Base-by-base conservation (phyloP, 2,888 invertebrate genomes). In the Spisula subtruncata region DNA sequence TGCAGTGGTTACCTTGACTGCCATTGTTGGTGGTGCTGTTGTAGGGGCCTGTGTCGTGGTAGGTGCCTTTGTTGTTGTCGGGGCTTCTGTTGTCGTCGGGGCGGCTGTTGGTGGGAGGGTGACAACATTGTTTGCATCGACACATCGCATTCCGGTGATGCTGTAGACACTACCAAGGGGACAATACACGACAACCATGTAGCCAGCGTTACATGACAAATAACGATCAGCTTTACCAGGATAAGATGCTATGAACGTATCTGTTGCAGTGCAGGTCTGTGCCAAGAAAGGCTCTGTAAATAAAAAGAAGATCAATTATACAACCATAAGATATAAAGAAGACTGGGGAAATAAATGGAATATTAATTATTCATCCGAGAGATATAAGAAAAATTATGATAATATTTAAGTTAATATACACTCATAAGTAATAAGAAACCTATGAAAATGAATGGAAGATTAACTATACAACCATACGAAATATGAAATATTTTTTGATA, bases 171-270 rank as follows among this genome's bases (percentile, higher is more conserved):
- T 32, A 5, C 75, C 75, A 1, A 75, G 25, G 1, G 86, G 86
- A 85, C 94, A 94, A 29, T 84, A 89, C 4, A 94, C 89, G 48
- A 91, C 90, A 71, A 92, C 85, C 25, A 90, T 66, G n/a, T 83
- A 81, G 0, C 93, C 93, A n/a, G 79, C 35, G 12, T 86, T 90
- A 82, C 94, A 94, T 83, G 83, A 91, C 25, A 94, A 81, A 71
- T 92, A 94, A 6, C 92, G 87, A 81, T 92, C 90, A 1, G 83
- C 82, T 25, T 86, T 80, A 4, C 60, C 29, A 18, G 90, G 90
- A 48, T 92, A 89, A 5, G 89, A 80, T 20, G 89, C 92, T 16
- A 84, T 86, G 81, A 89, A 89, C 6, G 56, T 79, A 29, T 88
- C 79, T 5, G 16, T 48, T 14, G 60, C 35, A 2, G 66, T 32